Evolutionary conservation across 2,113 vertebrate species (phyloP).

Genomic region (Campylomormyrus tamandua): DNA sequence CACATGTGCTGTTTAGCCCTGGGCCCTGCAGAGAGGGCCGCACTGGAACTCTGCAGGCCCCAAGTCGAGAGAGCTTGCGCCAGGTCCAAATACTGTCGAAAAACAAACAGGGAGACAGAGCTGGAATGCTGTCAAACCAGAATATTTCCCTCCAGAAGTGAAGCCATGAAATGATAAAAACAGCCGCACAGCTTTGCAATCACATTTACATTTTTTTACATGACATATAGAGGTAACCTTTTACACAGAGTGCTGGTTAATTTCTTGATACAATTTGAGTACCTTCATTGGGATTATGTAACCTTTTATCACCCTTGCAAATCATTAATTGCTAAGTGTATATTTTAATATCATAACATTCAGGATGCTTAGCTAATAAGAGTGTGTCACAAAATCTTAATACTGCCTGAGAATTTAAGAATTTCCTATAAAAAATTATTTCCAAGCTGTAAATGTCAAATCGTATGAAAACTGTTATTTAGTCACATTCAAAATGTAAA

Average conservation of each 20-base stretch:
- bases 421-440: conserved; percentile 6
- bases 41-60: not conserved
- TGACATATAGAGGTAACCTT: not conserved
- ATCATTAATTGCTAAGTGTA: not conserved
- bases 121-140: conserved; percentile 4
- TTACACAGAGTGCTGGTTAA: not conserved
- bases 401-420: not conserved
- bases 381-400: not conserved
- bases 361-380: not conserved
- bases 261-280: not conserved
- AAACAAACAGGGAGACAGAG: not conserved
- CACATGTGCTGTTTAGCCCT: not conserved
- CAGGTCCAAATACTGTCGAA: not conserved
- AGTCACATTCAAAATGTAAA: not conserved
- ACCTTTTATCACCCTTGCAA: not conserved
- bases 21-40: not conserved
- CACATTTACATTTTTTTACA: not conserved
- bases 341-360: not conserved
- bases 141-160: not conserved
- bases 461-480: not conserved
- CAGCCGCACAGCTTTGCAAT: conserved; percentile 19
- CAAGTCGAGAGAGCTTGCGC: not conserved
- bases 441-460: conserved; percentile 14
- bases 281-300: not conserved
- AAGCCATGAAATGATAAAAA: conserved; percentile 14